Conservation (phyloP, 2,113 vertebrate species). For the Erinaceus europaeus region DNA sequence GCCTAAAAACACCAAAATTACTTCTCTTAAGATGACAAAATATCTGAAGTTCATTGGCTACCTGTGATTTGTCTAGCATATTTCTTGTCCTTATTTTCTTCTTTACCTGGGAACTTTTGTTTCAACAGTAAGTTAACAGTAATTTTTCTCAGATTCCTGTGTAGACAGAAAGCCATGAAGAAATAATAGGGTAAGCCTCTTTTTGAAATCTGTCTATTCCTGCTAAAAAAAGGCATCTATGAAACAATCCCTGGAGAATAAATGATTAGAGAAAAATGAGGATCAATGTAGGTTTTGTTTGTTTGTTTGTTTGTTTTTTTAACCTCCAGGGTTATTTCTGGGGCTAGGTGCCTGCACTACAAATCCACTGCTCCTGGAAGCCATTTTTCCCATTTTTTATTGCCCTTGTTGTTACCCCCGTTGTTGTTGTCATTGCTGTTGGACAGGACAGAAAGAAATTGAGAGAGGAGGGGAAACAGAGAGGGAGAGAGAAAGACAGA, state of each 20-base stretch:
- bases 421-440: too few species aligned
- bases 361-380: too few species aligned
- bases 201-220: conserved; percentile 8
- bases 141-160: neutral
- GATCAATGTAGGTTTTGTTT: neutral
- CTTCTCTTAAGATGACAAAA: neutral
- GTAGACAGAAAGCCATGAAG: neutral
- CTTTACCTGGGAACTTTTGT: neutral
- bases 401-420: too few species aligned
- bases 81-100: neutral
- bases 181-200: neutral
- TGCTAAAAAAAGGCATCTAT: neutral
- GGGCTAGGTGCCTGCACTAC: too few species aligned
- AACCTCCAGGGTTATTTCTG: too few species aligned
- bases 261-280: neutral
- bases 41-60: neutral
- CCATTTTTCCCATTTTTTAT: too few species aligned
- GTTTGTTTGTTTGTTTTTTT: too few species aligned
- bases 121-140: conserved; percentile 7
- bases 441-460: too few species aligned
- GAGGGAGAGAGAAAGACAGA: too few species aligned
- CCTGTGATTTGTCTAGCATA: neutral
- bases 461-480: too few species aligned
- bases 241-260: neutral
- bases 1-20: neutral